These are phyloP conservation scores for Tenthredo mesomela DNA, from an alignment of 2,888 invertebrate species.

Conservation along the genomic window DNA sequence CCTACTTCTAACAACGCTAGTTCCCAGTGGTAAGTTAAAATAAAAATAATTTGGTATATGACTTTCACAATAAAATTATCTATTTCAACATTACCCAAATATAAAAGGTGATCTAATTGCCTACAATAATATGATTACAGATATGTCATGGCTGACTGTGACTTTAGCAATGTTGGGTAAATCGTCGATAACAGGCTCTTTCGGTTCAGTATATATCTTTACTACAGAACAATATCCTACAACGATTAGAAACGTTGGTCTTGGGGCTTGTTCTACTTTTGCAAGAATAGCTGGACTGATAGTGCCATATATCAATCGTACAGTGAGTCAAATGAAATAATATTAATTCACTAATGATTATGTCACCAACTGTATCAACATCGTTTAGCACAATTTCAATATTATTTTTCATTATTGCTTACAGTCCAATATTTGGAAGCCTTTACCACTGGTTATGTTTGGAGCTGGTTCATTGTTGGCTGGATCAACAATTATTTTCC, in stretches of 20 bases:
- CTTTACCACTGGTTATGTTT: constrained; percentile 82
- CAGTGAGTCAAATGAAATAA: constrained; percentile 74
- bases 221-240: constrained; percentile 89
- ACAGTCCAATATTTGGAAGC: constrained; percentile 81
- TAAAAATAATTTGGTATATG: background rate
- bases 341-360: background rate
- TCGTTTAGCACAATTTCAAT: background rate
- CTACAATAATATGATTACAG: constrained; percentile 70
- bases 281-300: constrained; percentile 83
- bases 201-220: constrained; percentile 87
- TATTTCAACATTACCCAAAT: background rate
- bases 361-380: background rate
- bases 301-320: constrained; percentile 81
- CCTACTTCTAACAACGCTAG: constrained; percentile 81
- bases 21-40: constrained; percentile 79
- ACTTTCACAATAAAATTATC: background rate
- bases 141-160: constrained; percentile 80
- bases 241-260: constrained; percentile 83
- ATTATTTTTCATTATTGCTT: constrained; percentile 48
- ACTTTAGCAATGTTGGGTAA: constrained; percentile 86
- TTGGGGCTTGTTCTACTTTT: constrained; percentile 83
- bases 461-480: constrained; percentile 81
- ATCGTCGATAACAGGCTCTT: constrained; percentile 86
- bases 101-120: background rate
- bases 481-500: constrained; percentile 80